These are phyloP conservation scores for Odontomyia ornata DNA, from an alignment of 2,888 invertebrate genomes.

Conservation along the genomic window DNA sequence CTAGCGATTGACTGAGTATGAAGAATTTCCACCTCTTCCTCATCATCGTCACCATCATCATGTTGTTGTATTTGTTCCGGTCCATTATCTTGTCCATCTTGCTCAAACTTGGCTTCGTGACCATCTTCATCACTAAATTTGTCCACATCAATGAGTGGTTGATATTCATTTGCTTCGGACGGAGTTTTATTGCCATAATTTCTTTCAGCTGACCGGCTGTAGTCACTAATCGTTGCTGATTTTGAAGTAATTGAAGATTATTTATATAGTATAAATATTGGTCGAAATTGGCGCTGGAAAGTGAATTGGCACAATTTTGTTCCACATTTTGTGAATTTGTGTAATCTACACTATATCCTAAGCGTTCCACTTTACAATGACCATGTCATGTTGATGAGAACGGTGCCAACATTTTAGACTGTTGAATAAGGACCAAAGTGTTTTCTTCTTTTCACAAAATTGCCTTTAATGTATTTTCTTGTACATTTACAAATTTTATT, in stretches of 20 bases:
- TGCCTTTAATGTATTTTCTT: no score
- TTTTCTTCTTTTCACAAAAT: slow-evolving; percentile 43
- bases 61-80: background rate
- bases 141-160: background rate
- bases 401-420: slow-evolving; percentile 47
- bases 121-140: background rate
- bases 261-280: background rate
- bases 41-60: background rate
- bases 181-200: background rate
- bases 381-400: slow-evolving; percentile 46
- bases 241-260: slow-evolving; percentile 22
- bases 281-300: background rate
- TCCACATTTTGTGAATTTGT: background rate
- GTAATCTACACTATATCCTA: background rate
- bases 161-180: background rate
- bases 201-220: background rate
- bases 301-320: slow-evolving; percentile 1
- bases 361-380: background rate
- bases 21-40: background rate
- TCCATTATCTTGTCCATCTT: background rate
- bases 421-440: slow-evolving; percentile 47
- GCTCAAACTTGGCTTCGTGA: background rate
- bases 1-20: background rate
- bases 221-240: slow-evolving; percentile 14
- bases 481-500: no score